A percentile compares a stretch with the other conserved stretches of the same genome.
Conservation (phyloP, 2,113 vertebrate genomes). For the Sclerurus mexicanus region DNA sequence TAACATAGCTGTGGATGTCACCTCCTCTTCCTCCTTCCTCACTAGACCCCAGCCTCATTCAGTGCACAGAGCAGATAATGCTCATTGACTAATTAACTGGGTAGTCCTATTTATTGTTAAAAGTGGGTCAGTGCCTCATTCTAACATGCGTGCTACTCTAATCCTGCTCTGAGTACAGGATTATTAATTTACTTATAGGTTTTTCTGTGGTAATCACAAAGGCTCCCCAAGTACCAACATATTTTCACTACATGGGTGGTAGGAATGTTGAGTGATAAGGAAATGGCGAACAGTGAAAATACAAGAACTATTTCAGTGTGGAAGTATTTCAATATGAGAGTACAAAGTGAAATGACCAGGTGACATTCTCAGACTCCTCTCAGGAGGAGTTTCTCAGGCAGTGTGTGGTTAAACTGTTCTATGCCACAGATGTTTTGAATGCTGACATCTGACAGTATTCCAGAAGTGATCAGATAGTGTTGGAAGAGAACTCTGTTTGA, state of each 20-base stretch:
- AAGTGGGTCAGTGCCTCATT: conserved; percentile 64
- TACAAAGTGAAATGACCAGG: not conserved
- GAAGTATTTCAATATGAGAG: not conserved
- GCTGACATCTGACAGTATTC: not conserved
- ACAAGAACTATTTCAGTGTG: not conserved
- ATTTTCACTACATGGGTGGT: not conserved
- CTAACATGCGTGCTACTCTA: conserved; percentile 39
- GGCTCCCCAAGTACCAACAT: not conserved
- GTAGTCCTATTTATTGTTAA: conserved; percentile 58
- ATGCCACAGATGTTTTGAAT: not conserved
- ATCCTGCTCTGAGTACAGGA: conserved; percentile 47
- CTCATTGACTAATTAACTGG: conserved; percentile 57
- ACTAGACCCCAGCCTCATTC: not conserved
- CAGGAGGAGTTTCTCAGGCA: not conserved
- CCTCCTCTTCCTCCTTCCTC: not conserved
- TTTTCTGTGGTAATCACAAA: conserved; percentile 25
- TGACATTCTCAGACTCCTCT: not conserved
- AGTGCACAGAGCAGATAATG: conserved; percentile 5
- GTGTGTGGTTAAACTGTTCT: not conserved
- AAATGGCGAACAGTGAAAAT: not conserved
- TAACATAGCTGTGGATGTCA: not conserved
- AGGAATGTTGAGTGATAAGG: not conserved
- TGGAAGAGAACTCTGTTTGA: not conserved
- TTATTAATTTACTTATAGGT: conserved; percentile 56
- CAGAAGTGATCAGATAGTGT: not conserved